phyloP scores from a whole-genome alignment of 2,888 invertebrate genomes.

The Stenodera caucasica region DNA sequence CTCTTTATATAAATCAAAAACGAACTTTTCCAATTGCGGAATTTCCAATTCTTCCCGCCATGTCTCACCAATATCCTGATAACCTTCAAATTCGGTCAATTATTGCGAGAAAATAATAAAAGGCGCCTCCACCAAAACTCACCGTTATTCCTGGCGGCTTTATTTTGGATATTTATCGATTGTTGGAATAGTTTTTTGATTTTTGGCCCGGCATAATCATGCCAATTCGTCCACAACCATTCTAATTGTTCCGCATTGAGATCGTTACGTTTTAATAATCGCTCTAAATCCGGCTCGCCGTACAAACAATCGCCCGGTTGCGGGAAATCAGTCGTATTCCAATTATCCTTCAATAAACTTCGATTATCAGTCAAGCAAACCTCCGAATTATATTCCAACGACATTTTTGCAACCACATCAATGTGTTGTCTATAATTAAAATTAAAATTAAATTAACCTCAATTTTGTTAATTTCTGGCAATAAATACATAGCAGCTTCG shows the following conservation, averaged over 20 bases:
- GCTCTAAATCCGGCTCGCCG: slow-evolving; percentile 66
- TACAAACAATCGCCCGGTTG: slow-evolving; percentile 57
- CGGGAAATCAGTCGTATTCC: slow-evolving; percentile 35
- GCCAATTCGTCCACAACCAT: slow-evolving; percentile 71
- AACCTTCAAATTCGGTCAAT: slow-evolving; percentile 61
- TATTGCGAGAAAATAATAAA: not conserved
- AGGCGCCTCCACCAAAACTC: slow-evolving; percentile 31
- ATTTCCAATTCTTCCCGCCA: slow-evolving; percentile 71
- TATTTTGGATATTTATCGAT: slow-evolving; percentile 62
- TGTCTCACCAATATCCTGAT: slow-evolving; percentile 63
- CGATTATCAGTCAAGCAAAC: slow-evolving; percentile 57
- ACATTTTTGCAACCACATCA: slow-evolving; percentile 50
- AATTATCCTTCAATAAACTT: slow-evolving; percentile 13
- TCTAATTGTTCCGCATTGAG: slow-evolving; percentile 41
- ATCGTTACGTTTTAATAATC: slow-evolving; percentile 58
- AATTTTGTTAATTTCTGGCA: not conserved
- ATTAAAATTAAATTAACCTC: not conserved
- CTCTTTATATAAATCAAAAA: slow-evolving; percentile 59
- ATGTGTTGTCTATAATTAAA: not conserved
- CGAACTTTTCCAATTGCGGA: slow-evolving; percentile 59
- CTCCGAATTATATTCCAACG: slow-evolving; percentile 62
- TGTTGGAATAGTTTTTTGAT: slow-evolving; percentile 61
- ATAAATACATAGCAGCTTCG: slow-evolving; percentile 60
- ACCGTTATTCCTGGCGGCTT: slow-evolving; percentile 68
- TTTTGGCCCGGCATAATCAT: slow-evolving; percentile 62